Evolutionary conservation across 2,888 invertebrate species (phyloP), one percentile per base, ranked within the genome.

Genomic region (Diarsia dahlii): DNA sequence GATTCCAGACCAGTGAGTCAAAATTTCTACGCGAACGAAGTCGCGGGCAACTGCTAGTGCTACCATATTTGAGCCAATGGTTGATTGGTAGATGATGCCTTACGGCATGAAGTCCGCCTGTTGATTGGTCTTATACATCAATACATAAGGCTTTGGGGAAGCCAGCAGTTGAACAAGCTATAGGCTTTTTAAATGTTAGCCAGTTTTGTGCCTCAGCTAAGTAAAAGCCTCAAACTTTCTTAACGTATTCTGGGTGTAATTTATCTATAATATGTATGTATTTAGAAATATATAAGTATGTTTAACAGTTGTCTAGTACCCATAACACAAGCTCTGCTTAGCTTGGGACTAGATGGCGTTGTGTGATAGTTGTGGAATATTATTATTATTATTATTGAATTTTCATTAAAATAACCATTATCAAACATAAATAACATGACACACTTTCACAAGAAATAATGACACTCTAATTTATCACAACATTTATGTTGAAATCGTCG

Each of bases 401-500:
- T 28, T 28, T 2, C 28, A 28, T 13, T 60, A 0, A 13, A 13
- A 34, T 8, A 58, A 58, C 1, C 18, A 15, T 28, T 28, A 28
- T 48, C n/a, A 34, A 71, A 71, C 9, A 58, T 9, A 58, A 28
- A 58, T 28, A 15, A n/a, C 60, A 5, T 28, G 28, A 48, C 39
- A 15, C 52, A 20, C 1, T 20, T 18, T 80, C n/a, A 63, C 28
- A 28, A 23, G 69, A 66, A 80, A 54, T 0, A 64, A 20, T n/a
- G 45, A 50, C 48, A 23, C 60, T n/a, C n/a, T 52, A 12, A 65
- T 58, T 23, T n/a, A 20, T 74, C 56, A 76, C 54, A 75, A 48
- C 48, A 64, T 54, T 9, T 28, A 23, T 75, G 58, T 72, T 15
- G 70, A 62, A 76, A 82, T 84, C 52, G 18, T 58, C 18, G n/a